phyloP scores from a whole-genome alignment of 2,888 invertebrate species.

The Diarsia rubi region DNA sequence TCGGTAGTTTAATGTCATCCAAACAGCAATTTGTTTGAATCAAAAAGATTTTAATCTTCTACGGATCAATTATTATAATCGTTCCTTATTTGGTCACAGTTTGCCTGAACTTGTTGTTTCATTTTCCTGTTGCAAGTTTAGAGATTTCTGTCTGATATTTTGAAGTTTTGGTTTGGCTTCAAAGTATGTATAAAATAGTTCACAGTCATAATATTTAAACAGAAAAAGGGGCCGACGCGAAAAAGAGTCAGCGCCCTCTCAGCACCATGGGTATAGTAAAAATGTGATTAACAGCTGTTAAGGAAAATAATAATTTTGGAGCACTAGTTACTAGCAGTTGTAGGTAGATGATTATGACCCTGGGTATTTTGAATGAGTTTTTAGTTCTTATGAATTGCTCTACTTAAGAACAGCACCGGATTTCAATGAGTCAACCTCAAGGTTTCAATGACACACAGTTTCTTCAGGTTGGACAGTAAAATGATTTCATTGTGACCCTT shows the following conservation, averaged over 20 bases:
- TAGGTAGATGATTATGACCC: not conserved
- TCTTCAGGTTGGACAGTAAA: slow-evolving; percentile 24
- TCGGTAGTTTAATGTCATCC: slow-evolving; percentile 23
- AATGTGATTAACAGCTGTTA: slow-evolving; percentile 9
- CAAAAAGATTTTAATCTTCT: slow-evolving; percentile 5
- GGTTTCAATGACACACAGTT: slow-evolving; percentile 52
- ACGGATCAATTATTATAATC: slow-evolving; percentile 32
- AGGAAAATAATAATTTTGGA: slow-evolving; percentile 27
- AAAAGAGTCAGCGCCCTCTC: not conserved
- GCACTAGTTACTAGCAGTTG: not conserved
- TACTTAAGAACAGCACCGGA: slow-evolving; percentile 23
- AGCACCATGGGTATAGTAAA: not conserved
- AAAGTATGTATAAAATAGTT: not conserved
- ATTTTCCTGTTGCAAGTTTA: not conserved
- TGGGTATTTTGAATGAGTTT: slow-evolving; percentile 39
- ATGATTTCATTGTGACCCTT: slow-evolving; percentile 31
- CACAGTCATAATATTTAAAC: not conserved
- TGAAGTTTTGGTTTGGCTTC: not conserved
- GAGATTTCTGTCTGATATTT: not conserved
- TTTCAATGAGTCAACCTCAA: slow-evolving; percentile 50
- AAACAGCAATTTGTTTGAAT: slow-evolving; percentile 9
- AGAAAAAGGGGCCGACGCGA: not conserved
- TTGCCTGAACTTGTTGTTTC: not conserved
- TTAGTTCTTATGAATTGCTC: slow-evolving; percentile 41
- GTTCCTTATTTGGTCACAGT: not conserved